These are phyloP conservation scores for Iphiclides podalirius DNA, from an alignment of 2,888 invertebrate genomes.

Conservation along the genomic window DNA sequence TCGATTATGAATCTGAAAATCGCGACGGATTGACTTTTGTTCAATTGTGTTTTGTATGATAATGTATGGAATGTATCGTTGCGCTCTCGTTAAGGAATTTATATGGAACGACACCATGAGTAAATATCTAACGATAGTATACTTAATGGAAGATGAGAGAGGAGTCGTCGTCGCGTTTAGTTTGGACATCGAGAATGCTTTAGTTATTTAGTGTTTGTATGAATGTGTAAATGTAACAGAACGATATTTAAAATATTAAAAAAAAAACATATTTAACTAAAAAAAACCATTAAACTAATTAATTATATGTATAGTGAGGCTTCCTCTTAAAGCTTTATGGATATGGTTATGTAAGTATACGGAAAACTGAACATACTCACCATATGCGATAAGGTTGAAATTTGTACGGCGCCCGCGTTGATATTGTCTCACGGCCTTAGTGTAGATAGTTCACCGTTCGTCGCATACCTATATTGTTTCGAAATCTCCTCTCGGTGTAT, in stretches of 20 bases:
- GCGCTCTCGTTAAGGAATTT: constrained; percentile 42
- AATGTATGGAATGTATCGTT: constrained; percentile 34
- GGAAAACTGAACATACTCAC: constrained; percentile 74
- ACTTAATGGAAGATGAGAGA: constrained; percentile 22
- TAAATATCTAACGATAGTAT: constrained; percentile 42
- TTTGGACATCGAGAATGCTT: constrained; percentile 68
- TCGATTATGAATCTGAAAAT: constrained; percentile 67
- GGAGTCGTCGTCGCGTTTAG: constrained; percentile 42
- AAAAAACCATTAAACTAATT: constrained; percentile 48
- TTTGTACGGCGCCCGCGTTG: constrained; percentile 53
- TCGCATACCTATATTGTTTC: neutral
- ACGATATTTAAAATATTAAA: constrained; percentile 51
- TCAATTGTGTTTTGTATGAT: constrained; percentile 16
- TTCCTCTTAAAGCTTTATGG: constrained; percentile 77
- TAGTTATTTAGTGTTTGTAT: constrained; percentile 66
- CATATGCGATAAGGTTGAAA: constrained; percentile 55
- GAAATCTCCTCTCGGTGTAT: too few relatives aligned
- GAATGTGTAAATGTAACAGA: constrained; percentile 70
- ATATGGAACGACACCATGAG: constrained; percentile 35
- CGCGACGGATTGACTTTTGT: constrained; percentile 37
- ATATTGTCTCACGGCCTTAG: constrained; percentile 24
- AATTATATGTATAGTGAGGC: constrained; percentile 74
- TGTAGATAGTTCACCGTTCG: neutral
- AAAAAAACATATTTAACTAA: constrained; percentile 34
- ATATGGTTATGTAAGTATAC: constrained; percentile 73